Conservation (phyloP, 35 echinoderm and acorn worm species). For the Eucidaris tribuloides region DNA sequence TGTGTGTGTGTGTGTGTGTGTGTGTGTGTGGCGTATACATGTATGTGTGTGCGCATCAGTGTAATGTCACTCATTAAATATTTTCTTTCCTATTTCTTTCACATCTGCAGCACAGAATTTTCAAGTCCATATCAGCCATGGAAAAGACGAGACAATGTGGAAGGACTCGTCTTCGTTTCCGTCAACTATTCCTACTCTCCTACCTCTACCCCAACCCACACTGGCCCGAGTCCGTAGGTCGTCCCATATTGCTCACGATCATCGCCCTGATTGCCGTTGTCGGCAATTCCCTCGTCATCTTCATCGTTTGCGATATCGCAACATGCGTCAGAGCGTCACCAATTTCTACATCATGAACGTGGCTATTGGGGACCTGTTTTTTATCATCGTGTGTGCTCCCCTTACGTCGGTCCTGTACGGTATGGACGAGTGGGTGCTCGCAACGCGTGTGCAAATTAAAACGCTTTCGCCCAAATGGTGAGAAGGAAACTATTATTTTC, state of each 20-base stretch:
- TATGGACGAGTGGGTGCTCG: conserved; percentile 30
- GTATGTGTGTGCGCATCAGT: too few species aligned
- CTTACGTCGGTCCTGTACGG: conserved; percentile 47
- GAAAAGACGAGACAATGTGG: too few species aligned
- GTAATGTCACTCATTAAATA: too few species aligned
- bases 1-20: too few species aligned
- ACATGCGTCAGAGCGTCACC: conserved; percentile 81
- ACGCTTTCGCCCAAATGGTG: conserved; percentile 56
- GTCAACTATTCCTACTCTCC: too few species aligned
- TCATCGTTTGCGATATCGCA: conserved; percentile 75
- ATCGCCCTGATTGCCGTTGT: conserved; percentile 52
- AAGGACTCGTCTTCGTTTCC: too few species aligned
- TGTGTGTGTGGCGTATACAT: too few species aligned
- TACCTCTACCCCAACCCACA: not conserved
- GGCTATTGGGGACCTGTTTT: conserved; percentile 72
- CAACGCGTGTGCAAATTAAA: conserved; percentile 56
- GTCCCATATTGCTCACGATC: conserved; percentile 38
- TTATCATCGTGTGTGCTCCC: conserved; percentile 59
- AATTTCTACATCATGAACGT: conserved; percentile 98
- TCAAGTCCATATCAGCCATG: too few species aligned
- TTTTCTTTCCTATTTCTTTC: too few species aligned
- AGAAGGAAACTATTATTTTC: conserved; percentile 3
- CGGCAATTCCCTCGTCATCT: conserved; percentile 80
- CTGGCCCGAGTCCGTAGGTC: conserved; percentile 14
- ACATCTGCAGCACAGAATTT: too few species aligned